These are phyloP conservation scores for Tridacna gigas DNA, from an alignment of 2,888 invertebrate genomes.

Conservation along the genomic window DNA sequence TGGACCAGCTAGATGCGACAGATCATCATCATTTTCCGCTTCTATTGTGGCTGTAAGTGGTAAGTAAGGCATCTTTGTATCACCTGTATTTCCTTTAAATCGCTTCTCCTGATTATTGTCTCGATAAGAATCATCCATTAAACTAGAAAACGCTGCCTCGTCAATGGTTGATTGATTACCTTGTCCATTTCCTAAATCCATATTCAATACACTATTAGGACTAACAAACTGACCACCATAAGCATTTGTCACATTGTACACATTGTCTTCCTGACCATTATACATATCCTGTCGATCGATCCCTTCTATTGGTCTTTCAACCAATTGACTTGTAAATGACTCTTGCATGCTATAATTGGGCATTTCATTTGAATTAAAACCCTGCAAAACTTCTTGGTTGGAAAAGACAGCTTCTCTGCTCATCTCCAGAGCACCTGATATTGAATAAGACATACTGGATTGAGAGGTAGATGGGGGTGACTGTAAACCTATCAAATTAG, in stretches of 20 bases:
- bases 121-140: constrained; percentile 66
- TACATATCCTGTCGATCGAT: constrained; percentile 46
- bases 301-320: constrained; percentile 36
- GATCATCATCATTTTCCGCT: constrained; percentile 79
- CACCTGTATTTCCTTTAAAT: constrained; percentile 55
- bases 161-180: constrained; percentile 72
- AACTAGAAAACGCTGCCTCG: constrained; percentile 74
- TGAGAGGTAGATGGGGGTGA: constrained; percentile 47
- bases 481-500: constrained; percentile 51
- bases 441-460: constrained; percentile 48
- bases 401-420: constrained; percentile 59
- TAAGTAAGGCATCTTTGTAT: constrained; percentile 64
- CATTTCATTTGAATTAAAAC: constrained; percentile 40
- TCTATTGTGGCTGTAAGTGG: constrained; percentile 63
- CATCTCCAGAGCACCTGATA: constrained; percentile 64
- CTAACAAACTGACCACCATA: constrained; percentile 64
- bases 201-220: constrained; percentile 60
- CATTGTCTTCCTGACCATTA: constrained; percentile 44
- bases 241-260: constrained; percentile 40
- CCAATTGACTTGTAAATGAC: constrained; percentile 49
- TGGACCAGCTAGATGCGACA: constrained; percentile 74
- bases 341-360: constrained; percentile 43
- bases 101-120: constrained; percentile 45
- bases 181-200: constrained; percentile 44
- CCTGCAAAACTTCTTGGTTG: constrained; percentile 53